Evolutionary conservation across 2,888 invertebrate genomes (phyloP), one percentile per base, ranked within the genome.

Genomic region (Oeneis ivallda): DNA sequence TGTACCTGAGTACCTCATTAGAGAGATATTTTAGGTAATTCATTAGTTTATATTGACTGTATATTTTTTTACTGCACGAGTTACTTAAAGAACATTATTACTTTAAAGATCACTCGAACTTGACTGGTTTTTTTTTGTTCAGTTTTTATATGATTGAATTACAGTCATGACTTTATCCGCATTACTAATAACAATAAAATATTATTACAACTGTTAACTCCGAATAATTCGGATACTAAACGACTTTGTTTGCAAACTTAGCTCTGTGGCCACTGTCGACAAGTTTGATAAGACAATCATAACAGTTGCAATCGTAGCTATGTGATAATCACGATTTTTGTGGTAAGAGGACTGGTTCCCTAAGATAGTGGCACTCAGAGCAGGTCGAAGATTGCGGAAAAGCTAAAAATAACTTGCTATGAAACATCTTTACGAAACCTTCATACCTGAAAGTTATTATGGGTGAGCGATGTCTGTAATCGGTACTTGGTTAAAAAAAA

Each of bases 161-260:
- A 17, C 54, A 19, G 32, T 41, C 41, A 19, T 52, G 50, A 41
- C 61, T 52, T 61, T 61, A 61, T 61, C 61, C 61, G 61, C 61
- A 61, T 52, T 52, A 61, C 15, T 9, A 52, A 52, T 52, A 26
- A 61, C 39, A 61, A 47, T 56, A 41, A 39, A 56, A 56, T 39
- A 41, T 41, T 59, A 39, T 60, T 50, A 50, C 19, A 41, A 61
- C 52, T 52, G 15, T 52, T 52, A 41, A 43, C 52, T 61, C 15
- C n/a, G 19, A 50, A 61, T 52, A 19, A 60, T 49, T 50, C 49
- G 49, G 17, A 49, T 60, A 60, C 26, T 39, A 39, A 26, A 3
- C 19, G 19, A 50, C 50, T 50, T 39, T 60, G 19, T 15, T 37
- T 11, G n/a, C n/a, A 47, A n/a, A 54, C 13, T 53, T 13, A 17